These are phyloP conservation scores for Dicranocentrus wangi DNA, from an alignment of 2,888 invertebrate species.

Conservation along the genomic window DNA sequence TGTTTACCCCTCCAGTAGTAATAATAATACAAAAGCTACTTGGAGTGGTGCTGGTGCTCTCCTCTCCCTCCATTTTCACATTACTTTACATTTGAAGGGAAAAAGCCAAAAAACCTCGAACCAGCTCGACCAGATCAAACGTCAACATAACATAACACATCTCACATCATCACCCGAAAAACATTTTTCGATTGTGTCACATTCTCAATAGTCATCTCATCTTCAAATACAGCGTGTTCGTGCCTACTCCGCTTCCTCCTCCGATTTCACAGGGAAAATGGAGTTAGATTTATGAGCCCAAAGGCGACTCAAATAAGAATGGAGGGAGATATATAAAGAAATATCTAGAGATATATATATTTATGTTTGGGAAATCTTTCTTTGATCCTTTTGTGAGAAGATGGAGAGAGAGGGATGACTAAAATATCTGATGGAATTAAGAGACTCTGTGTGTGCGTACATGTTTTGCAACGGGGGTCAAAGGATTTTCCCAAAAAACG, in stretches of 20 bases:
- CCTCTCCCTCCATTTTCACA: not conserved
- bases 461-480: not conserved
- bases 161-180: conserved; percentile 16
- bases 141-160: conserved; percentile 26
- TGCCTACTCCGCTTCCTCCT: conserved; percentile 46
- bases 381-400: conserved; percentile 39
- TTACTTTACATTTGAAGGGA: not conserved
- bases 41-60: too few species aligned
- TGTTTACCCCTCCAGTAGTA: conserved; percentile 8
- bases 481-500: not conserved
- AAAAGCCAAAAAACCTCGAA: not conserved
- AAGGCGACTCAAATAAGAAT: conserved; percentile 27
- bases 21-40: not conserved
- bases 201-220: conserved; percentile 29
- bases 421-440: conserved; percentile 36
- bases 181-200: conserved; percentile 15
- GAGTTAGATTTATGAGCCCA: conserved; percentile 48
- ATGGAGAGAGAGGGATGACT: conserved; percentile 10
- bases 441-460: not conserved
- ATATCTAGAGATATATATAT: not conserved
- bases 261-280: conserved; percentile 46
- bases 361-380: not conserved
- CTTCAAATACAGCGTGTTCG: conserved; percentile 26
- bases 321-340: not conserved
- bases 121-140: conserved; percentile 42